phyloP scores from a whole-genome alignment of 1,140 invertebrate species.

The Formica selysi region DNA sequence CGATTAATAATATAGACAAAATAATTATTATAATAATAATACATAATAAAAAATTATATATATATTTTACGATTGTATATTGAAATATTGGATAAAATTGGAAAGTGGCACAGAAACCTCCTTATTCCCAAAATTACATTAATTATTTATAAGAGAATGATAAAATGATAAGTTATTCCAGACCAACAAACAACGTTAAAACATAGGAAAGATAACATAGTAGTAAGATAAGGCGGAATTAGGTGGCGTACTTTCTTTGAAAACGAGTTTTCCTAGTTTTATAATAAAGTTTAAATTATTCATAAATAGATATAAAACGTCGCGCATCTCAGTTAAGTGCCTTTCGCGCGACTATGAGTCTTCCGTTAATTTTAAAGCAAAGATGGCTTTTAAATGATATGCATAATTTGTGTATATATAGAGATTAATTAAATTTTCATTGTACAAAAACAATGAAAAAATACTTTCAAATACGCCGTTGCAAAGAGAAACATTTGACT shows the following conservation, averaged over 20 bases:
- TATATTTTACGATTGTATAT: not conserved
- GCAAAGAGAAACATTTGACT: too few relatives aligned
- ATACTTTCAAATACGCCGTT: too few relatives aligned
- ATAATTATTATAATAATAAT: not conserved
- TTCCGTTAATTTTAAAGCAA: not conserved
- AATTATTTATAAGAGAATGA: not conserved
- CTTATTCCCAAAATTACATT: not conserved
- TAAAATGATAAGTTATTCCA: not conserved
- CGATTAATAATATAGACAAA: not conserved
- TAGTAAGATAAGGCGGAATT: not conserved
- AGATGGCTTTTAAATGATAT: not conserved
- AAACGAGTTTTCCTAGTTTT: not conserved
- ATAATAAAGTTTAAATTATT: not conserved
- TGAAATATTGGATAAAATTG: conserved; percentile 1
- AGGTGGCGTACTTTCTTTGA: not conserved
- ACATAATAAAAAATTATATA: not conserved
- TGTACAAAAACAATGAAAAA: not conserved
- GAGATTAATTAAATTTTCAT: not conserved
- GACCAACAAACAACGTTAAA: not conserved
- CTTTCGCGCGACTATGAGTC: not conserved
- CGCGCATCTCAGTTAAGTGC: too few relatives aligned
- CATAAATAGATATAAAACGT: not conserved
- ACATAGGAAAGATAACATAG: not conserved
- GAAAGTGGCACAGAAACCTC: not conserved
- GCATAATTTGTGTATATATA: not conserved